Base-by-base conservation (phyloP, 2,888 invertebrate species). In the Ophion ellenae region DNA sequence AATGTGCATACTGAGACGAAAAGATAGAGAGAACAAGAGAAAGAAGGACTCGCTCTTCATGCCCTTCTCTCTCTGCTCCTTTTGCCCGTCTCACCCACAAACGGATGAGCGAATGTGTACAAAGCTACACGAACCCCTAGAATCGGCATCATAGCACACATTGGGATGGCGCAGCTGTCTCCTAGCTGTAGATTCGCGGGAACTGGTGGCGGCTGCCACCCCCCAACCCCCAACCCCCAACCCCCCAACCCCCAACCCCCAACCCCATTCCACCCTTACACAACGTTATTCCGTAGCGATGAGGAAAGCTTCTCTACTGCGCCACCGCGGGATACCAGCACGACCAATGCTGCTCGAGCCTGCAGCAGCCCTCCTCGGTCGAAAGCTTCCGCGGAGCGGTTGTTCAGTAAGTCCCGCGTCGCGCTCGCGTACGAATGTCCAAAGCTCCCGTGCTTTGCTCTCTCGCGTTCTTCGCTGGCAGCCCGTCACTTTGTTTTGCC, bases 371-470 rank as follows among this genome's bases (percentile, higher is more conserved):
- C 85, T 80, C 77, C 69, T 47, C 47, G 78, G 78, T 81, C 73
- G 74, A 69, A 75, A 67, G 81, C 75, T 53, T 63, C 67, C 79
- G 24, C 73, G 63, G 75, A 75, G 75, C 67, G 79, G 47, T 47
- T 47, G 84, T 81, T 89, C 89, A 90, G 89, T 90, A 84, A 88
- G 87, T 89, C 86, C 87, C 89, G 89, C 89, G 89, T 85, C 85
- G 88, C 86, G 87, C 86, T 87, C 87, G 89, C 89, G 89, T 84
- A 84, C 87, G 88, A 85, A 81, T 84, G 84, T 70, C 74, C 85
- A 81, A 78, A 85, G 71, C 84, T 83, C 79, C 80, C 77, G 66
- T 73, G 67, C 69, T 83, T 32, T 4, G 2, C 32, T 32, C 32
- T 32, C 32, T 32, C 82, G 36, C 61, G 61, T 45, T 66, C 57